Base-by-base conservation (phyloP, 2,888 invertebrate species). In the Axea sp. region DNA sequence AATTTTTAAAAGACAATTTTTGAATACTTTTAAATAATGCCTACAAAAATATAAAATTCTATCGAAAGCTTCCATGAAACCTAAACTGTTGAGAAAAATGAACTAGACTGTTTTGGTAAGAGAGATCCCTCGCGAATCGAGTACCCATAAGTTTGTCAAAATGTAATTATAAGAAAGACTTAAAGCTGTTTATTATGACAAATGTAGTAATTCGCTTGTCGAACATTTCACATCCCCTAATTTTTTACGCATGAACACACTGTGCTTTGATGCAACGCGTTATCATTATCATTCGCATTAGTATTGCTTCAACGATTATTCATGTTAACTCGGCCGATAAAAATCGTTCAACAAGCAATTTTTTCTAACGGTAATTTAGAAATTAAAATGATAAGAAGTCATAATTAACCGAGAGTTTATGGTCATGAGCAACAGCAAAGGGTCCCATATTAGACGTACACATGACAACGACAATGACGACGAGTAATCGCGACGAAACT, bases 401-500 rank as follows among this genome's bases (percentile, higher is more conserved):
- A 6, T 43, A 30, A 47, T 55, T 9, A 41, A 28, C 5, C 12
- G 6, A 3, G 31, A 31, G 51, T 59, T 64, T 55, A 17, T 33
- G 67, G 68, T 69, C 53, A 53, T 31, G 24, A 31, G 37, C 12
- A 9, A 37, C 11, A n/a, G 59, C 43, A 41, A 26, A 41, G 37
- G 33, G 17, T 22, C 15, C 12, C 65, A 35, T 49, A 33, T 71
- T 60, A 47, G 47, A 49, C 39, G 33, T 45, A 59, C 55, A 53
- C 59, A 71, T 57, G 74, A 64, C 73, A 67, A 51, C 57, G 67
- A 73, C 57, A 57, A 69, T 68, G 69, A 65, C 37, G 30, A 19
- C 1, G 51, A 60, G 64, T 73, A 71, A 76, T 76, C 71, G 59
- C 59, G 41, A 30, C 59, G 37, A 76, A 76, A 76, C 67, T 76